Conservation (phyloP, 2,888 invertebrate species). For the Urechis unicinctus region DNA sequence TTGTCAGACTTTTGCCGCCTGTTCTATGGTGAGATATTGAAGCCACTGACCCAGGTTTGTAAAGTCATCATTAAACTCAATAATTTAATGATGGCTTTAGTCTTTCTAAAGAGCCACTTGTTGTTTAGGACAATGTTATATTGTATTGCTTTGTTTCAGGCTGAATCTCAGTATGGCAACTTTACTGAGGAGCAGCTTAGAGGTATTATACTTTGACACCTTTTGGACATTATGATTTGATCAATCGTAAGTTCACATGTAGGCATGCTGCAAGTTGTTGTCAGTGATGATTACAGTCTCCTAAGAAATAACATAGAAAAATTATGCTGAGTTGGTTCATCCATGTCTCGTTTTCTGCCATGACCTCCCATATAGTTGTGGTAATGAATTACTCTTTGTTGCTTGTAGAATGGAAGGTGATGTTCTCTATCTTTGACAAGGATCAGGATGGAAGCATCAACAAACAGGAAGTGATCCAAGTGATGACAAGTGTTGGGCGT, state of each 20-base stretch:
- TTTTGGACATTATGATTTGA: not conserved
- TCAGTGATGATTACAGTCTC: too few relatives aligned
- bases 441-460: slow-evolving; percentile 21
- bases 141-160: not conserved
- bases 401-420: slow-evolving; percentile 11
- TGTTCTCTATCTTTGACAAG: slow-evolving; percentile 14
- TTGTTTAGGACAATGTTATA: too few relatives aligned
- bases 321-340: too few relatives aligned
- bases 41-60: too few relatives aligned
- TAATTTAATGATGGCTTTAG: too few relatives aligned
- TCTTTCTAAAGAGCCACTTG: too few relatives aligned
- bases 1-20: not conserved
- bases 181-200: not conserved
- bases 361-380: too few relatives aligned
- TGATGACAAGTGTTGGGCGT: slow-evolving; percentile 8
- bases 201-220: not conserved
- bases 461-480: slow-evolving; percentile 11
- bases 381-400: too few relatives aligned
- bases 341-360: too few relatives aligned
- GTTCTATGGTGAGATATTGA: not conserved
- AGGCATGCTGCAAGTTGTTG: too few relatives aligned
- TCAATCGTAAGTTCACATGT: not conserved
- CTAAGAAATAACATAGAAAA: too few relatives aligned
- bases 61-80: too few relatives aligned
- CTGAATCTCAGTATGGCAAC: not conserved